phyloP scores from a whole-genome alignment of 2,113 vertebrate species.

The Corynorhinus townsendii region DNA sequence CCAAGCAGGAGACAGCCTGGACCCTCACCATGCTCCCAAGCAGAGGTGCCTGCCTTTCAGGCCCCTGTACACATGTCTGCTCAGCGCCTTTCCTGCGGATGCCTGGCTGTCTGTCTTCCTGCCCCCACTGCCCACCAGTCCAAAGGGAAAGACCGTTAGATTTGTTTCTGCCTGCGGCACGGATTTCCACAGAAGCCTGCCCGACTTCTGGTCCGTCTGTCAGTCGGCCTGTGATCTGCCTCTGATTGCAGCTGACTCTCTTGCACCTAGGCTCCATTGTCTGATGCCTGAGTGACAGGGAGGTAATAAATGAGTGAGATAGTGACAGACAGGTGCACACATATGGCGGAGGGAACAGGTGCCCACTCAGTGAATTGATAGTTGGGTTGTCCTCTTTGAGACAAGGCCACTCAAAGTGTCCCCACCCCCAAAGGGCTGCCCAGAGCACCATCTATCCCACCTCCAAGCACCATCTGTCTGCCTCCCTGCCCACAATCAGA shows the following conservation, averaged over 20 bases:
- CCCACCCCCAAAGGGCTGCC: neutral
- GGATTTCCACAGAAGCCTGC: neutral
- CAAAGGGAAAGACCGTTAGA: neutral
- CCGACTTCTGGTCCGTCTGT: neutral
- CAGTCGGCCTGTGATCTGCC: neutral
- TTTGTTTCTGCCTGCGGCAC: neutral
- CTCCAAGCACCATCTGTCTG: neutral
- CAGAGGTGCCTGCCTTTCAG: neutral
- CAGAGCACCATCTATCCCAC: neutral
- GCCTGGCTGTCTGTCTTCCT: neutral
- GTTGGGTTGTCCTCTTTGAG: slow-evolving; percentile 10
- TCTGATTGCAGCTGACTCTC: neutral
- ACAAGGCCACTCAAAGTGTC: neutral
- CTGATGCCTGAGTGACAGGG: slow-evolving; percentile 52
- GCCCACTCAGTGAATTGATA: neutral
- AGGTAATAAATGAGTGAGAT: slow-evolving; percentile 12
- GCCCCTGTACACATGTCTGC: neutral
- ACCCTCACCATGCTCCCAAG: neutral
- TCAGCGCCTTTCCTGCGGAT: neutral
- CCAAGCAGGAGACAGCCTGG: neutral
- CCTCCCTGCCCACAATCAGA: neutral
- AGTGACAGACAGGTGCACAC: slow-evolving; percentile 40
- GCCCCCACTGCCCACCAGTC: neutral
- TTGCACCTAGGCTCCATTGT: slow-evolving; percentile 43
- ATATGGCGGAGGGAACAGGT: neutral